Conservation (phyloP, 2,113 vertebrate genomes). For the rat (Rattus norvegicus) region DNA sequence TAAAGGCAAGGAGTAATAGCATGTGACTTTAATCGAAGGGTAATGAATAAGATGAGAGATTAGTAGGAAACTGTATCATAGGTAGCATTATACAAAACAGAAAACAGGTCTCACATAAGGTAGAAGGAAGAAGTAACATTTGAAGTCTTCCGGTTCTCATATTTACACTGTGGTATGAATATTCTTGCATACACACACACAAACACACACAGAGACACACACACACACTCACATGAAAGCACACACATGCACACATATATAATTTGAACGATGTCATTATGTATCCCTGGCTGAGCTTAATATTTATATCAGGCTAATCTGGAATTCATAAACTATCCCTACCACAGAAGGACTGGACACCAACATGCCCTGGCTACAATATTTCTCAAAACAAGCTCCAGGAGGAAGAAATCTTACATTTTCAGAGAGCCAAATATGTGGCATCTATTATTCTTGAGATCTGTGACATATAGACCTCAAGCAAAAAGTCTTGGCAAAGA, state of each 20-base stretch:
- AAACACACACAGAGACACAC: background rate
- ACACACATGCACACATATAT: background rate
- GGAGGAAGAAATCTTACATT: background rate
- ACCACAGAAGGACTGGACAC: background rate
- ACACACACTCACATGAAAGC: background rate
- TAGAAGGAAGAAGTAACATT: background rate
- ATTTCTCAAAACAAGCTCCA: background rate
- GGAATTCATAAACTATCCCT: background rate
- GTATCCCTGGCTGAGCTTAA: background rate
- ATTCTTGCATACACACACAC: background rate
- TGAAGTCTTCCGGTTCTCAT: background rate
- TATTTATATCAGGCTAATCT: background rate
- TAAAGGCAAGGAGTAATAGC: background rate
- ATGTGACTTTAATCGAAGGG: background rate
- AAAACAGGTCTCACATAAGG: background rate
- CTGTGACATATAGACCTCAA: conserved; percentile 17
- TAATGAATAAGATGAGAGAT: background rate
- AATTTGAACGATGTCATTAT: background rate
- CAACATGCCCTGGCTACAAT: background rate
- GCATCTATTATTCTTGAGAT: background rate
- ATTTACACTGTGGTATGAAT: background rate
- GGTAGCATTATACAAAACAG: background rate
- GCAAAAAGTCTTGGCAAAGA: background rate
- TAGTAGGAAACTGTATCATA: background rate
- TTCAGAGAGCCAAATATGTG: background rate